Evolutionary conservation across 1,140 invertebrate species (phyloP).

Genomic region (Magallana gigas): DNA sequence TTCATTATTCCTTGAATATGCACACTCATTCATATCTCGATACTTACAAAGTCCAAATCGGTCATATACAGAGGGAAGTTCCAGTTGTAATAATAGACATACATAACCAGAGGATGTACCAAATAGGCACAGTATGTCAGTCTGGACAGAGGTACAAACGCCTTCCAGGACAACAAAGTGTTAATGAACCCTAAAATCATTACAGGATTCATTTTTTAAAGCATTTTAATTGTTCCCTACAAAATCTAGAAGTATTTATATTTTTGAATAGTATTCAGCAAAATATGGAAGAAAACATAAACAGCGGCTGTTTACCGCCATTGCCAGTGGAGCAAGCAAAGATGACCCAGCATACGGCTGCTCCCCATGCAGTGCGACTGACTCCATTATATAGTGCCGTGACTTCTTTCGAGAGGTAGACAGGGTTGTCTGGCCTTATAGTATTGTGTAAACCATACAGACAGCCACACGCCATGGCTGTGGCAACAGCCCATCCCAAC

Average conservation of each 20-base stretch:
- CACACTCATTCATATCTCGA: too few relatives aligned
- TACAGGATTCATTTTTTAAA: neutral
- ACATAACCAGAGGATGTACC: constrained; percentile 21
- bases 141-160: constrained; percentile 11
- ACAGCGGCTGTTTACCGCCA: constrained; percentile 58
- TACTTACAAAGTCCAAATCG: neutral
- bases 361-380: constrained; percentile 75
- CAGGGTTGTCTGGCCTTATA: neutral
- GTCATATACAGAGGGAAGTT: neutral
- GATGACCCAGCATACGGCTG: constrained; percentile 78
- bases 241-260: too few relatives aligned
- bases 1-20: too few relatives aligned
- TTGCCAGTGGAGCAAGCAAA: constrained; percentile 76
- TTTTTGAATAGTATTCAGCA: too few relatives aligned
- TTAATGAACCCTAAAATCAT: constrained; percentile 42
- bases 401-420: constrained; percentile 30
- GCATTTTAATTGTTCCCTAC: too few relatives aligned
- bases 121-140: constrained; percentile 38
- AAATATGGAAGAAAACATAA: too few relatives aligned
- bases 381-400: constrained; percentile 73
- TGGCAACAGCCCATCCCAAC: constrained; percentile 60
- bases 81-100: neutral
- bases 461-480: constrained; percentile 49
- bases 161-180: constrained; percentile 23
- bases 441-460: constrained; percentile 66